phyloP scores from a whole-genome alignment of 1,140 invertebrate species.

The Drosophila seguyi region DNA sequence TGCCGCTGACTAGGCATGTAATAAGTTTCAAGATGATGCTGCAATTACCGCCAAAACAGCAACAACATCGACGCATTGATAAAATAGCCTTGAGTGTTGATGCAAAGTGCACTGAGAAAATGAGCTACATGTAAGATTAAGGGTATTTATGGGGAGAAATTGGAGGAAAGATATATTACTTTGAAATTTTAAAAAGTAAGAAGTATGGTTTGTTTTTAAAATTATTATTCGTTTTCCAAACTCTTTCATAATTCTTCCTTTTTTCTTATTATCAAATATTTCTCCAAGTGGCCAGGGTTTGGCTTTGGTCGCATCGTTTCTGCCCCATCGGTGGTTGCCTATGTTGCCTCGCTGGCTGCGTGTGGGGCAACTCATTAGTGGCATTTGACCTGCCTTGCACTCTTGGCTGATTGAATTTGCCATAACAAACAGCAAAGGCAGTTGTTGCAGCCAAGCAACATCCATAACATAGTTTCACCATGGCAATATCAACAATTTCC shows the following conservation, averaged over 20 bases:
- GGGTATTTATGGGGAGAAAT: neutral
- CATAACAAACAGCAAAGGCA: constrained; percentile 59
- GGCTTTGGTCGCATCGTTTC: constrained; percentile 41
- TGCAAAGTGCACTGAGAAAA: constrained; percentile 24
- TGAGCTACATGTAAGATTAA: neutral
- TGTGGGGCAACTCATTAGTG: constrained; percentile 83
- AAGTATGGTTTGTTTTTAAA: too few species aligned
- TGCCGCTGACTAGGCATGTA: constrained; percentile 68
- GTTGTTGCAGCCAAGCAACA: constrained; percentile 15
- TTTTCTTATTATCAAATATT: neutral
- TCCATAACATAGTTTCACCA: constrained; percentile 11
- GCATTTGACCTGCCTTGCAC: constrained; percentile 80
- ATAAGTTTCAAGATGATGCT: constrained; percentile 81
- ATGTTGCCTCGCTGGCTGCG: constrained; percentile 50
- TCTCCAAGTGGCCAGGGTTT: constrained; percentile 19
- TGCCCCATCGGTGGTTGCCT: constrained; percentile 40
- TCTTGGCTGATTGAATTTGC: constrained; percentile 81
- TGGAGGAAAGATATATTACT: neutral
- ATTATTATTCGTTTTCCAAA: neutral
- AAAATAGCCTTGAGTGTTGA: constrained; percentile 79
- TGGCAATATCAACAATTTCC: constrained; percentile 54
- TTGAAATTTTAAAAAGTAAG: too few species aligned
- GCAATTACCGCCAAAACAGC: constrained; percentile 72
- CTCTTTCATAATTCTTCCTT: neutral
- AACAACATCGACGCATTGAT: constrained; percentile 74